Evolutionary conservation across 2,888 invertebrate species (phyloP), one percentile per base, ranked within the genome.

Genomic region (Plutella xylostella): DNA sequence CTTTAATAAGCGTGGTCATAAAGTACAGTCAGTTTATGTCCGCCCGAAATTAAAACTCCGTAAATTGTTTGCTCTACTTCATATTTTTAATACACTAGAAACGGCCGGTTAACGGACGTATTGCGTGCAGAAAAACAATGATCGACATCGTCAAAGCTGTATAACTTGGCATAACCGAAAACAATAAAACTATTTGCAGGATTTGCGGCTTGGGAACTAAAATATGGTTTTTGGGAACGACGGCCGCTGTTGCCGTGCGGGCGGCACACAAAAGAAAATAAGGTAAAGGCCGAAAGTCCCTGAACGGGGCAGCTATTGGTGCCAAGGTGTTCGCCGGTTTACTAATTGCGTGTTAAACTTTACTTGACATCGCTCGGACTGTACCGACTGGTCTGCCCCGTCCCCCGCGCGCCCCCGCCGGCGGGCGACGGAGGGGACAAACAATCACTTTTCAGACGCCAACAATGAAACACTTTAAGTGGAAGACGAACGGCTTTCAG

Each of bases 271-370:
- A 48, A 47, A 42, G 43, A 41, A 31, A 12, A 47, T 42, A 25
- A 43, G 45, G 45, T 46, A 49, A 52, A 54, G 51, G 52, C 48
- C 54, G 50, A 33, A 45, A 52, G 69, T 72, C 72, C 72, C 69
- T 70, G 69, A 68, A 60, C 63, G 59, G 59, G 58, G 56, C 58
- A 60, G 58, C 62, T 61, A 78, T 77, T 64, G 67, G 71, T 76
- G 79, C 75, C 79, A 79, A 80, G 77, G 76, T 69, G 63, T 70
- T 70, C 64, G 63, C 49, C 63, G 64, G 63, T 62, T 66, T 71
- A 70, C 72, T 75, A 78, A 80, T 80, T 78, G 76, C 78, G 77
- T 78, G 78, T 74, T 76, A 76, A 78, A 79, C 72, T 78, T 79
- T 72, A 77, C 77, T 75, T 74, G 78, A 78, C 78, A 70, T 69